phyloP scores from a whole-genome alignment of 2,113 vertebrate species.

The Thunnus maccoyii region DNA sequence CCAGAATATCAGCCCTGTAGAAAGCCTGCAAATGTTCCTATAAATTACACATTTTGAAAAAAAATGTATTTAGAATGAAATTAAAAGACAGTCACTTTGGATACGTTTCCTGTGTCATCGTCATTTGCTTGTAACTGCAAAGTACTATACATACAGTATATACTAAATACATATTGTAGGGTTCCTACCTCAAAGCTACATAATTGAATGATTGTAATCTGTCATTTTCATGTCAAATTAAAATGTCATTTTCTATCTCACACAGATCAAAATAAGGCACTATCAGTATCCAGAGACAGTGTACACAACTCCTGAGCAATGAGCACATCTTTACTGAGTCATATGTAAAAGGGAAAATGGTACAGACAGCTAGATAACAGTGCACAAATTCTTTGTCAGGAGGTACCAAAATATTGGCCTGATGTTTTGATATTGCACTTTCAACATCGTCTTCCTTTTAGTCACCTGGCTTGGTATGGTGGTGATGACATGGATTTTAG shows the following conservation, averaged over 20 bases:
- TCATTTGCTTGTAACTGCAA: conserved; percentile 38
- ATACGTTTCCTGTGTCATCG: conserved; percentile 89
- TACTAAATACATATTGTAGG: conserved; percentile 44
- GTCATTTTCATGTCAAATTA: conserved; percentile 2
- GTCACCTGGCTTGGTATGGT: conserved; percentile 14
- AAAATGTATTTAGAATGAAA: conserved; percentile 50
- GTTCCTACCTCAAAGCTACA: conserved; percentile 34
- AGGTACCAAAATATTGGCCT: conserved; percentile 19
- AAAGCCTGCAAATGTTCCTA: conserved; percentile 42
- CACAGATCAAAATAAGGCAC: conserved; percentile 21
- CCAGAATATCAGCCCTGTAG: conserved; percentile 37
- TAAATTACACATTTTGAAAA: conserved; percentile 68
- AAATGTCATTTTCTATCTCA: conserved; percentile 2
- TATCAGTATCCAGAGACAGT: conserved; percentile 14
- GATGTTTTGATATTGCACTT: conserved; percentile 70
- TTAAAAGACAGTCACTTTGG: conserved; percentile 82
- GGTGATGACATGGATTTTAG: background rate
- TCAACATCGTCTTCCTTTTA: conserved; percentile 36
- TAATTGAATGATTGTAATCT: conserved; percentile 19
- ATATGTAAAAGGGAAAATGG: conserved; percentile 13
- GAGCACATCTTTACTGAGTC: conserved; percentile 30
- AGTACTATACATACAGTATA: conserved; percentile 24
- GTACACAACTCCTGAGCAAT: conserved; percentile 59
- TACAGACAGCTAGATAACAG: conserved; percentile 6
- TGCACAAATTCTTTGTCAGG: conserved; percentile 11